Evolutionary conservation across 2,113 vertebrate species (phyloP), one percentile per base, ranked within the genome.

Genomic region (Machaerirhynchus nigripectus): DNA sequence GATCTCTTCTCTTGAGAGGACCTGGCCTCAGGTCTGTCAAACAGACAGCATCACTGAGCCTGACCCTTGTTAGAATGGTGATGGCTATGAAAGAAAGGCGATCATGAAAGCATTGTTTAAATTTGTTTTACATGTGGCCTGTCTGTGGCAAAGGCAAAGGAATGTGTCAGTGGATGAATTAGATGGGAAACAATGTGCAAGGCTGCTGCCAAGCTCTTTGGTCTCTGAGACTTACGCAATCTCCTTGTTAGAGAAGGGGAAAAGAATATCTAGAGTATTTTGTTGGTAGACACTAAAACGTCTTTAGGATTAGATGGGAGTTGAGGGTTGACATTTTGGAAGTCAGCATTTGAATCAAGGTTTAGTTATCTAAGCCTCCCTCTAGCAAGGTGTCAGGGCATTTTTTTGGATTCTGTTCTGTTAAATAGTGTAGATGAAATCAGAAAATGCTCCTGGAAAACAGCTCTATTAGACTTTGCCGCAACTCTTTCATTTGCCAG

Each of bases 371-470:
- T 88, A 79, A 76, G 44, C 37, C 24, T 91, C 31, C 40, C 50
- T 83, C 63, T 37, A 90, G 78, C 82, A 85, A 90, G 35, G 37
- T 81, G 71, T 93, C 68, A 70, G 42, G 67, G 53, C 39, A 71
- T 79, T 80, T 92, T 92, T 71, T 81, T 3, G 2, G 35, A 81
- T 95, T 90, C 87, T 71, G 4, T 88, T 93, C 70, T 84, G 31
- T 83, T 89, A 84, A 77, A 77, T 74, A 22, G 40, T 8, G 2
- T 47, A 77, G 70, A 87, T 78, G 49, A 93, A 87, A 80, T 59
- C 64, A 87, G 64, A 52, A 86, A 86, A 73, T 50, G 16, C 24
- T 90, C 46, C 80, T 90, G 82, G 22, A 71, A 82, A 86, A 89
- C 42, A 46, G 19, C 19, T 74, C 39, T 18, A 31, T 81, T 73